Base-by-base conservation (phyloP, 1,140 invertebrate genomes). In the Ceratina japonica region DNA sequence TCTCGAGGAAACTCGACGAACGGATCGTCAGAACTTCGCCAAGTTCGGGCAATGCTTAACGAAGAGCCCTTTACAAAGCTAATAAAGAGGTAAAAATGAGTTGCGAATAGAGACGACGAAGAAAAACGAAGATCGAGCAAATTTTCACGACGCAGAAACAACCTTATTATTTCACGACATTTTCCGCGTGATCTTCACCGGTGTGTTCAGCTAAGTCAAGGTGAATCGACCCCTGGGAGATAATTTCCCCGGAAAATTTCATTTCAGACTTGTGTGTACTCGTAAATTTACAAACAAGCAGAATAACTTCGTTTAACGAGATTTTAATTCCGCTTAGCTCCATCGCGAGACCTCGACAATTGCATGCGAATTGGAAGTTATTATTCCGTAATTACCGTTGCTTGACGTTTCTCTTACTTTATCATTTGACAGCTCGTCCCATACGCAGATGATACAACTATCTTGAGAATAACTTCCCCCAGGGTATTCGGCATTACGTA, bases 41-140 rank as follows among this genome's bases (percentile, higher is more conserved):
- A 63, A 56, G 27, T 63, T 79, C 27, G 70, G 65, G 66, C 62
- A 16, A 22, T 65, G 62, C n/a, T 59, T 4, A 24, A 12, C 16
- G 3, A 44, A 44, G 15, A 44, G 20, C 1, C 27, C 18, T 52
- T 31, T 4, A 18, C 1, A 37, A 75, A 56, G 12, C 2, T 0
- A 27, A 5, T n/a, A 8, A 1, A 8, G 20, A 51, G 15, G 1
- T 16, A 51, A 52, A 24, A 15, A 22, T 44, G 54, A 56, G 54
- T 22, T 18, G 13, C 2, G 20, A 56, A 56, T 15, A 4, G 10
- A 65, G 10, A 27, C 37, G 52, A 22, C 2, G n/a, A 27, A 7
- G 4, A n/a, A n/a, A n/a, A 58, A 70, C 8, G 37, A 66, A 59
- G 44, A 22, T 44, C 8, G 3, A 2, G 13, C 37, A 44, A 44